Percentiles rank a stretch among this genome's conserved stretches.
Conservation (phyloP, 2,797 vertebrate genomes). For the Sternarchorhynchus goeldii region DNA sequence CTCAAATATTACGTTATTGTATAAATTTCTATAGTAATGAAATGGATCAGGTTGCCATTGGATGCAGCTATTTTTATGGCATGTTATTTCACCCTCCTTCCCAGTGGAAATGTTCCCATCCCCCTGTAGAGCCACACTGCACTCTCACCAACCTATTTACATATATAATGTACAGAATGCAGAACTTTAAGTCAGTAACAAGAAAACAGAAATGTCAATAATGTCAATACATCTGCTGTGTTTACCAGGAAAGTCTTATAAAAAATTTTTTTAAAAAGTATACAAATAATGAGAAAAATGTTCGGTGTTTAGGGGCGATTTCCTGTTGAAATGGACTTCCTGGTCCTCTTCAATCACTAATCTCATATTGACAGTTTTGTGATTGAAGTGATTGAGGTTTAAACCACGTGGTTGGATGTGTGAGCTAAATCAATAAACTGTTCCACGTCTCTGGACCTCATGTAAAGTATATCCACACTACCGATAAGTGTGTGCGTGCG, state of each 20-base stretch:
- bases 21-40: too few species aligned
- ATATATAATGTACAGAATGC: neutral
- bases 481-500: neutral
- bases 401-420: too few species aligned
- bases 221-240: slow-evolving; percentile 11
- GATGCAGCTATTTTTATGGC: neutral
- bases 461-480: too few species aligned
- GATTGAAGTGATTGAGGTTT: too few species aligned
- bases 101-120: neutral
- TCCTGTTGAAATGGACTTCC: neutral
- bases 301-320: neutral
- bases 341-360: neutral
- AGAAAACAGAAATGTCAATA: too few species aligned
- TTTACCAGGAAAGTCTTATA: neutral
- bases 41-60: neutral
- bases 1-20: neutral
- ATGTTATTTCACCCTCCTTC: neutral
- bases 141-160: slow-evolving; percentile 10
- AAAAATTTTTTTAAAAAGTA: neutral
- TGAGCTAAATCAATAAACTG: too few species aligned
- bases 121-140: neutral
- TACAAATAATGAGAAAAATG: slow-evolving; percentile 13
- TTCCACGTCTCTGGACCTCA: too few species aligned
- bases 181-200: too few species aligned
- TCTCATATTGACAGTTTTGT: neutral